Percentiles rank a stretch among this genome's conserved stretches.
phyloP scores from a whole-genome alignment of 2,888 invertebrate species.

The Metacarcinus magister region DNA sequence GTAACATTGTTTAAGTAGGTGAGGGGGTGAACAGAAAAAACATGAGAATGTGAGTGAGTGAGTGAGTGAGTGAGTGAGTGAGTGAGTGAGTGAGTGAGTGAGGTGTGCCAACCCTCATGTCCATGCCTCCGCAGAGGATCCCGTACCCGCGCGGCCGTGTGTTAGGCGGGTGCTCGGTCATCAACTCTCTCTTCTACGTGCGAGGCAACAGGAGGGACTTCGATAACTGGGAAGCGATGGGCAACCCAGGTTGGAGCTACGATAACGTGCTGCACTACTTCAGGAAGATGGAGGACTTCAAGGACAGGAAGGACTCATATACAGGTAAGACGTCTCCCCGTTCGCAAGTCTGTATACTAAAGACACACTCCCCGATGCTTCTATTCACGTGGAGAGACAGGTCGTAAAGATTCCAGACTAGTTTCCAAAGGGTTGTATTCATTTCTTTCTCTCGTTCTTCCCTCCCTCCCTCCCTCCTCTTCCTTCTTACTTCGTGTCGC shows the following conservation, averaged over 20 bases:
- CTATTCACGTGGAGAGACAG: too few species aligned
- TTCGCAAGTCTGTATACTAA: background rate
- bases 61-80: background rate
- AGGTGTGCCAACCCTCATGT: background rate
- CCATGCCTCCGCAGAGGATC: background rate
- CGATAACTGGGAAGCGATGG: slow-evolving; percentile 67
- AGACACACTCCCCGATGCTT: too few species aligned
- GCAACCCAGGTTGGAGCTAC: slow-evolving; percentile 69
- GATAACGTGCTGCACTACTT: slow-evolving; percentile 58
- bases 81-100: background rate
- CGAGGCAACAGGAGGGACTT: slow-evolving; percentile 64
- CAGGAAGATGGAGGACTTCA: slow-evolving; percentile 62
- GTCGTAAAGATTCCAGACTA: too few species aligned
- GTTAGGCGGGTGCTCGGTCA: slow-evolving; percentile 47
- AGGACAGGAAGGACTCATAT: background rate
- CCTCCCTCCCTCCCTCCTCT: background rate
- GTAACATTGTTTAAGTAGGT: background rate
- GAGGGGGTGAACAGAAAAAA: background rate
- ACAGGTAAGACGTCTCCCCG: background rate
- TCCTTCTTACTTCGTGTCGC: background rate
- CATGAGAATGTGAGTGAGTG: background rate
- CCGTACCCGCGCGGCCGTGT: slow-evolving; percentile 42
- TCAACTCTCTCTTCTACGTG: slow-evolving; percentile 66
- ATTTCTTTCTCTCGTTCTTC: background rate
- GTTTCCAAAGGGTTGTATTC: background rate